Conservation (phyloP, 2,888 invertebrate species). For the Sepiola atlantica region DNA sequence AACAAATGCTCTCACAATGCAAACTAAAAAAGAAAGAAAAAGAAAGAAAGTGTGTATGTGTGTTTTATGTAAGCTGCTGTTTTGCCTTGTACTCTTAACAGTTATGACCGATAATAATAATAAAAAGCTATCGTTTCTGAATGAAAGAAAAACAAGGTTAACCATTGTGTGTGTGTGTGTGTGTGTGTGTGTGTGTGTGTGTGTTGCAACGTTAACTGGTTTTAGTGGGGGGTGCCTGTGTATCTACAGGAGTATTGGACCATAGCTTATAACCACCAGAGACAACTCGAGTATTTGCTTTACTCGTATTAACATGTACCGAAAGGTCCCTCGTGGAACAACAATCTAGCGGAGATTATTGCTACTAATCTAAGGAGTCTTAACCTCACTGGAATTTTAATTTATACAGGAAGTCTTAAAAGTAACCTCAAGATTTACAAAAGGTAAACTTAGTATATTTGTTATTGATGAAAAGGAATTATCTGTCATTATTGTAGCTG, state of each 20-base stretch:
- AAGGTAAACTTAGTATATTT: too few species aligned
- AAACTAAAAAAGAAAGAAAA: too few species aligned
- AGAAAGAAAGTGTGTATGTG: background rate
- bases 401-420: too few species aligned
- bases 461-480: too few species aligned
- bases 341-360: background rate
- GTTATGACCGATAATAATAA: background rate
- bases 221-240: too few species aligned
- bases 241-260: too few species aligned
- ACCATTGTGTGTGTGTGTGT: background rate
- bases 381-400: background rate
- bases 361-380: background rate
- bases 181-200: background rate
- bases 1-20: background rate
- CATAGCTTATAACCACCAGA: too few species aligned
- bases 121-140: background rate
- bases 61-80: too few species aligned
- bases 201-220: background rate
- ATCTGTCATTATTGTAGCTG: too few species aligned
- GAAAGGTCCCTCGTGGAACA: background rate
- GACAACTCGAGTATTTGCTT: background rate
- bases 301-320: background rate
- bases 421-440: too few species aligned
- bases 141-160: background rate
- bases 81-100: background rate